Evolutionary conservation across 2,113 vertebrate genomes (phyloP), one percentile per base, ranked within the genome.

Genomic region (Pipra filicauda): DNA sequence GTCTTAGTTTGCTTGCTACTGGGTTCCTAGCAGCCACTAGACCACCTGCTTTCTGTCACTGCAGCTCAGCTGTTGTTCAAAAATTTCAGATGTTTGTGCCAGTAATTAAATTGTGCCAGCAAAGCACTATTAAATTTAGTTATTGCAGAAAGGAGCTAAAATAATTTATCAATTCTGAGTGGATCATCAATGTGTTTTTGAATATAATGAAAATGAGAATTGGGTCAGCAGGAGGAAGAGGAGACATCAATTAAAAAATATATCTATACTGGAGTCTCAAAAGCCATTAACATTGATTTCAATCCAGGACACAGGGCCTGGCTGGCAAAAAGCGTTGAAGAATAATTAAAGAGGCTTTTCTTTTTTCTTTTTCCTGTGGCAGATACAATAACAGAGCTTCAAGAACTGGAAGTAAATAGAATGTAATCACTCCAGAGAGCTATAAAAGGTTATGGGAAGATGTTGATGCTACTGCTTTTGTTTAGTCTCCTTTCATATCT

Each of bases 91-190:
- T 85, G 51, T 70, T 97, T 93, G 54, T 95, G 87, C 80, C 88
- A 97, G 76, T 81, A 94, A 97, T 94, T 97, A 93, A 96, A 94
- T 88, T 94, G 88, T 95, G 82, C 86, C 49, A 95, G 85, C 73
- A 93, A 97, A 96, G 84, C 77, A 78, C 64, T 95, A 89, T 94
- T 97, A 97, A 97, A 96, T 92, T 85, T 90, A 84, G 79, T 84
- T 94, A 96, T 90, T 93, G 31, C 54, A 95, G 88, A 96, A 96
- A 97, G 95, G 89, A 97, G 95, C 83, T 97, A 97, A 97, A 98
- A 96, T 93, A 96, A 96, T 96, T 96, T 69, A 97, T 97, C 93
- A 91, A 77, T 89, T 89, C 72, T 91, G 87, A 95, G 71, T 76
- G 64, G 73, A 90, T 91, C 95, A 78, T 94, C 93, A 94, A 30